A percentile compares a stretch with the other conserved stretches of the same genome.
These are phyloP conservation scores for Tetragonisca angustula DNA, from an alignment of 2,888 invertebrate species.

Conservation along the genomic window DNA sequence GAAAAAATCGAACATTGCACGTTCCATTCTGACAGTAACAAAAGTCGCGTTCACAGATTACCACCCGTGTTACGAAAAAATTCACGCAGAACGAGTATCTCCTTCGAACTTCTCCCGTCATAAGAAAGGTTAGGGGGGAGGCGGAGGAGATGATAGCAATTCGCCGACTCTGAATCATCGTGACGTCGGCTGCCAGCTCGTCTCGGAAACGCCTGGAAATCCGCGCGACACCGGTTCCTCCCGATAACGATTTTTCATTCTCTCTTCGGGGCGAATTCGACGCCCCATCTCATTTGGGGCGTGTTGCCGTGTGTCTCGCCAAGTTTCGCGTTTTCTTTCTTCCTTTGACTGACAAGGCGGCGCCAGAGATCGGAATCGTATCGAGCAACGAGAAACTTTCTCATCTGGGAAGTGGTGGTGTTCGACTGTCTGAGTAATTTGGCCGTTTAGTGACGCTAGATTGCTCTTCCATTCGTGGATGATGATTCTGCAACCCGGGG, in stretches of 20 bases:
- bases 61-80: background rate
- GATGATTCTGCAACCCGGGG: too few species aligned
- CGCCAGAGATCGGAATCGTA: background rate
- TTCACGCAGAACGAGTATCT: background rate
- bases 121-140: background rate
- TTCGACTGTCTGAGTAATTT: background rate
- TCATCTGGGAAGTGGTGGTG: too few species aligned
- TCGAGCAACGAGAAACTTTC: background rate
- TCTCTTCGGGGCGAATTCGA: slow-evolving; percentile 40
- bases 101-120: background rate
- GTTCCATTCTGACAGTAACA: too few species aligned
- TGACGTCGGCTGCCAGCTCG: background rate
- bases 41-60: too few species aligned
- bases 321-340: slow-evolving; percentile 13
- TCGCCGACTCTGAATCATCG: background rate
- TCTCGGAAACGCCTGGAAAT: slow-evolving; percentile 3
- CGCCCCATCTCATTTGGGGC: slow-evolving; percentile 26
- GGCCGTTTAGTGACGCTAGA: background rate
- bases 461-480: background rate
- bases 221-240: background rate
- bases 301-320: slow-evolving; percentile 41
- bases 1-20: too few species aligned
- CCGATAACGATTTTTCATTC: slow-evolving; percentile 33
- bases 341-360: background rate
- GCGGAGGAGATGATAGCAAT: too few species aligned